These are phyloP conservation scores for Melipona bicolor DNA, from an alignment of 2,888 invertebrate species.

Conservation along the genomic window DNA sequence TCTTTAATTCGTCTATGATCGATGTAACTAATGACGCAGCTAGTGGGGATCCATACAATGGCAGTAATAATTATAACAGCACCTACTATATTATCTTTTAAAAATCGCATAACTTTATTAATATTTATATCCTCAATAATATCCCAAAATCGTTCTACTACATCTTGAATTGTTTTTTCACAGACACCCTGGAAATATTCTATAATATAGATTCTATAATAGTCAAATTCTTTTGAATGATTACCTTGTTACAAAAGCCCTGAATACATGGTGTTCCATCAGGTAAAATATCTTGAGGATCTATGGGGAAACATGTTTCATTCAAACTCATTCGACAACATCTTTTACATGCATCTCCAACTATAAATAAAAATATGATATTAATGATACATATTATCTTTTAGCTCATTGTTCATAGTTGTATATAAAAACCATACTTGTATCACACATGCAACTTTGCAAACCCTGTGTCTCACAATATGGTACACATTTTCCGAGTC, in stretches of 20 bases:
- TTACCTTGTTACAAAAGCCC: constrained; percentile 97
- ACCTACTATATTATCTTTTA: constrained; percentile 97
- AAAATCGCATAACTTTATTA: constrained; percentile 94
- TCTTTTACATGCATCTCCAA: constrained; percentile 95
- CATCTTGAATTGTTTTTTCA: constrained; percentile 97
- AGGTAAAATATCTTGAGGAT: constrained; percentile 94
- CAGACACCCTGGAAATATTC: constrained; percentile 90
- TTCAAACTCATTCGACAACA: constrained; percentile 97
- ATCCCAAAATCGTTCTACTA: constrained; percentile 98
- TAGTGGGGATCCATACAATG: constrained; percentile 97
- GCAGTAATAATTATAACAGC: constrained; percentile 95
- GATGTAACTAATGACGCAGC: constrained; percentile 94
- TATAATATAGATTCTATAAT: not conserved
- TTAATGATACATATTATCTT: not conserved
- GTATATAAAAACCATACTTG: constrained; percentile 86
- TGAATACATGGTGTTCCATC: constrained; percentile 98
- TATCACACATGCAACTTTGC: constrained; percentile 98
- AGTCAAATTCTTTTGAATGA: not conserved
- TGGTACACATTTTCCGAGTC: constrained; percentile 95
- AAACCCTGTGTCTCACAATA: constrained; percentile 97
- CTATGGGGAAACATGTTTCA: constrained; percentile 96
- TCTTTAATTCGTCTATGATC: constrained; percentile 91
- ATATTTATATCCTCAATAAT: constrained; percentile 98
- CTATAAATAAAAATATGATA: constrained; percentile 83
- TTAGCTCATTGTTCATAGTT: not conserved